Base-by-base conservation (phyloP, 2,113 vertebrate species). In the Daphoenositta chrysoptera region DNA sequence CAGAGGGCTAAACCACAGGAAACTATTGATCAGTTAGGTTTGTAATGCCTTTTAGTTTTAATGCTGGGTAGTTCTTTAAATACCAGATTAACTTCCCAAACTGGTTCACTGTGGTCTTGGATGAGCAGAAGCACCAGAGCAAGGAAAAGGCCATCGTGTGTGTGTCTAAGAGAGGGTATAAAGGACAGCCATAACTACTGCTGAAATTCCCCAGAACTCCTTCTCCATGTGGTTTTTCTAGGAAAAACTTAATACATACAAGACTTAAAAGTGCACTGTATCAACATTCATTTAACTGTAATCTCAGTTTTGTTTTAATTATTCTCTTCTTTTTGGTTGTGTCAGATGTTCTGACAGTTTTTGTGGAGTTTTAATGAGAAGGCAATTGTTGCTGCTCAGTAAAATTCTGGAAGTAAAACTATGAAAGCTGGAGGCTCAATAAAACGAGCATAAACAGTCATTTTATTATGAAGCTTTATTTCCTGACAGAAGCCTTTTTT, bases 401-500 rank as follows among this genome's bases (percentile, higher is more conserved):
- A 68, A 84, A 75, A 85, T 44, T 73, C 61, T 87, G 70, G 40
- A 81, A 84, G 60, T 56, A 68, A 66, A 63, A 47, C 65, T 58
- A 6, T 54, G 76, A 56, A 66, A 91, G 72, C 39, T 31, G 31
- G 53, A 85, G 44, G 35, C 73, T 85, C 66, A 44, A 79, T 85
- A 64, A 94, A 71, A 87, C 40, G 20, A 90, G 28, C 45, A 57
- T 71, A 79, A 95, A 60, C 26, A 87, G 26, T 64, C 24, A 78
- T 63, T 88, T 95, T 88, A 50, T 69, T 60, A 33, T 30, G 28
- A 76, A 95, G 37, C 45, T 80, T 90, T 54, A 60, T 88, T 40
- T 93, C 47, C 26, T 72, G 54, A 40, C 40, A 76, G 47, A 75
- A 85, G 19, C 75, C 4, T 42, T 64, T 89, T 53, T 64, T 39